Percentiles rank a stretch among this genome's conserved stretches.
These are phyloP conservation scores for Nibea albiflora DNA, from an alignment of 2,113 vertebrate species.

Conservation along the genomic window DNA sequence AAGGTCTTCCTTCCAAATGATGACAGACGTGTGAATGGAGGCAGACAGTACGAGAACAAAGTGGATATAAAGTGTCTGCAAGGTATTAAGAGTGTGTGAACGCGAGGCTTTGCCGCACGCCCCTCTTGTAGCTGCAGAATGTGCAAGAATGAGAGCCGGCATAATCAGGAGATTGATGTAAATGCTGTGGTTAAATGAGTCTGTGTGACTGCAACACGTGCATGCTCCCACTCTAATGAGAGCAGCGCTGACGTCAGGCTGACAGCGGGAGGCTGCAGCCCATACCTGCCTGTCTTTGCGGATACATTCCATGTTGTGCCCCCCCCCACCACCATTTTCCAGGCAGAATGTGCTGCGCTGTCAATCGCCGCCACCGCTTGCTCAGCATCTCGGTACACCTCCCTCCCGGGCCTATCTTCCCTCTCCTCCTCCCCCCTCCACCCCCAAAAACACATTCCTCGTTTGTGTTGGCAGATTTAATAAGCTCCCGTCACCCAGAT, in stretches of 20 bases:
- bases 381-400: conserved; percentile 62
- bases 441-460: conserved; percentile 9
- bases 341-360: conserved; percentile 48
- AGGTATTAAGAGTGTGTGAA: neutral
- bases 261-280: conserved; percentile 31
- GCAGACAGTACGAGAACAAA: conserved; percentile 31
- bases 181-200: neutral
- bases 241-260: conserved; percentile 4
- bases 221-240: neutral
- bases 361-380: conserved; percentile 53
- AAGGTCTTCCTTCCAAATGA: conserved; percentile 42
- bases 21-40: conserved; percentile 51
- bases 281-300: conserved; percentile 45
- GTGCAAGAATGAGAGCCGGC: neutral
- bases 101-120: conserved; percentile 2
- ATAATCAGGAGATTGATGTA: conserved; percentile 9
- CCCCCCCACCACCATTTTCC: conserved; percentile 21
- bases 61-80: conserved; percentile 26
- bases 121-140: neutral
- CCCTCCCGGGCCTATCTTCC: neutral
- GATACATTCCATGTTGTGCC: conserved; percentile 35
- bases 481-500: conserved; percentile 61
- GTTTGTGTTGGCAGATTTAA: conserved; percentile 64
- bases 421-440: neutral
- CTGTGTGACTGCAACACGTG: neutral